A percentile compares a stretch with the other conserved stretches of the same genome.
These are phyloP conservation scores for Gibbula magus DNA, from an alignment of 2,888 invertebrate species.

Conservation along the genomic window DNA sequence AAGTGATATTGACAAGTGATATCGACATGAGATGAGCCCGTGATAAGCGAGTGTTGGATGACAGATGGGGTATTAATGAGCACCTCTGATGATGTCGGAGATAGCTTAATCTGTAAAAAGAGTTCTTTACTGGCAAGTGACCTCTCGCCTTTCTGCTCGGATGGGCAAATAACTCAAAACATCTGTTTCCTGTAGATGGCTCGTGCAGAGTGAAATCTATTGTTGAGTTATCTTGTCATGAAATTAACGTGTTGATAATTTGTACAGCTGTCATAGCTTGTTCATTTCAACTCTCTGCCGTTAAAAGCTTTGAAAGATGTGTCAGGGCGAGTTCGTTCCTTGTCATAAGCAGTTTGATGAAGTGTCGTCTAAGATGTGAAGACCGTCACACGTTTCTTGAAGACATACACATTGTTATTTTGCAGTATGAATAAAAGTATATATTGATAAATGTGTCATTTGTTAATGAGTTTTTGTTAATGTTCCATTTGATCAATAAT, in stretches of 20 bases:
- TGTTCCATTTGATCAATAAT: too few species aligned
- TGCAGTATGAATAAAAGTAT: too few species aligned
- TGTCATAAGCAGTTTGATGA: too few species aligned
- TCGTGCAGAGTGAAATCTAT: background rate
- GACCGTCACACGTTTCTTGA: too few species aligned
- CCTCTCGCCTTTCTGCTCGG: background rate
- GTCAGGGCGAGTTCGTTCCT: too few species aligned
- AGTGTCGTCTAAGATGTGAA: too few species aligned
- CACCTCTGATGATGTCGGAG: background rate
- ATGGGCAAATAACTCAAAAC: background rate
- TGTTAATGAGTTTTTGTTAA: too few species aligned
- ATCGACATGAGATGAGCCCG: background rate
- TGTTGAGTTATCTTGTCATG: background rate
- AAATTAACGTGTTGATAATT: slow-evolving; percentile 1
- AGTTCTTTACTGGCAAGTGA: background rate
- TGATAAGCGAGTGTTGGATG: background rate
- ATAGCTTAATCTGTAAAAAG: background rate
- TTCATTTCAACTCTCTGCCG: too few species aligned
- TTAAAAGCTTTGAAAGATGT: too few species aligned
- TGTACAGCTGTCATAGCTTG: background rate
- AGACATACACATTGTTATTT: too few species aligned
- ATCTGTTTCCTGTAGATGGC: background rate
- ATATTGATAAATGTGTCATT: too few species aligned
- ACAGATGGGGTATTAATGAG: background rate
- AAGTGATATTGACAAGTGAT: slow-evolving; percentile 5